These are phyloP conservation scores for Patella vulgata DNA, from an alignment of 1,140 invertebrate species.

Conservation along the genomic window DNA sequence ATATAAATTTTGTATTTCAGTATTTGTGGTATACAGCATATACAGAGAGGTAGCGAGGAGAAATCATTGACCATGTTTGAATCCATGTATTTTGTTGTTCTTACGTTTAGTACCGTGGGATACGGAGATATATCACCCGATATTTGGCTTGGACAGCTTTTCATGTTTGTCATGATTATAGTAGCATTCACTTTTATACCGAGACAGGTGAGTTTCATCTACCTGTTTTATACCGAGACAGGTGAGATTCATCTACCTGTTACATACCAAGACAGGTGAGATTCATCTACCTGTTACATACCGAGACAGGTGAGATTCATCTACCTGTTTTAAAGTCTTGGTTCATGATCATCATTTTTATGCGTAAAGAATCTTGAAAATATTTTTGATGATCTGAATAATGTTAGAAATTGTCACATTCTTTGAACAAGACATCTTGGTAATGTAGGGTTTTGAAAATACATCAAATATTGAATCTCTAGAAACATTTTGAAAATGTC, in stretches of 20 bases:
- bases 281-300: too few species aligned
- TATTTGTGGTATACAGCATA: slow-evolving; percentile 95
- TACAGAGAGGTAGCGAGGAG: slow-evolving; percentile 85
- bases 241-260: too few species aligned
- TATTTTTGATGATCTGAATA: too few species aligned
- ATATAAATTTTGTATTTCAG: slow-evolving; percentile 71
- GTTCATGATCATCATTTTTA: background rate
- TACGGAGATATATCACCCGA: slow-evolving; percentile 88
- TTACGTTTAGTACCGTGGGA: slow-evolving; percentile 92
- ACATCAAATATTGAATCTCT: too few species aligned
- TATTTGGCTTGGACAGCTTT: slow-evolving; percentile 95
- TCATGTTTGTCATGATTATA: slow-evolving; percentile 94
- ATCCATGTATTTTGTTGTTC: slow-evolving; percentile 94
- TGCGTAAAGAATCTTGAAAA: background rate
- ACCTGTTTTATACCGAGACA: too few species aligned
- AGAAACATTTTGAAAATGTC: too few species aligned
- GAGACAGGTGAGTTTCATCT: slow-evolving; percentile 90
- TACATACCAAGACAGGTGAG: too few species aligned
- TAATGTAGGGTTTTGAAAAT: too few species aligned
- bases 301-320: too few species aligned
- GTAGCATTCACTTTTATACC: slow-evolving; percentile 94
- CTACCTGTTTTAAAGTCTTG: too few species aligned
- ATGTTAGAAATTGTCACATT: too few species aligned
- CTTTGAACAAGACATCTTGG: too few species aligned
- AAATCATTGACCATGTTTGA: slow-evolving; percentile 92